phyloP scores from a whole-genome alignment of 2,113 vertebrate genomes.

The Aptenodytes forsteri region DNA sequence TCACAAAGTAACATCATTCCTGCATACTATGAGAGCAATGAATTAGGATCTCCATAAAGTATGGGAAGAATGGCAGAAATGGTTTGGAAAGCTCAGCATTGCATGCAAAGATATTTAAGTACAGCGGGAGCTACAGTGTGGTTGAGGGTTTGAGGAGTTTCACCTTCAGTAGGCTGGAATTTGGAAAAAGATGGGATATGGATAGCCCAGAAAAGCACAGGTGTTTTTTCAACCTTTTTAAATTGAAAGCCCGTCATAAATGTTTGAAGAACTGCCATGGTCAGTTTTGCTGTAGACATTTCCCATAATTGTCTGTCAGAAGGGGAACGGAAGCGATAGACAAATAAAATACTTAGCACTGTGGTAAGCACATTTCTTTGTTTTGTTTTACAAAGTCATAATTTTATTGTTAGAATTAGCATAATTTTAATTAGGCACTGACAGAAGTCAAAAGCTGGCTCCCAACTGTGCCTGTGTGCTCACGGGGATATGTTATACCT shows the following conservation, averaged over 20 bases:
- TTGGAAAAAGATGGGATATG: not conserved
- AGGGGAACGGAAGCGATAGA: not conserved
- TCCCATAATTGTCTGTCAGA: not conserved
- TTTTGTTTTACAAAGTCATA: not conserved
- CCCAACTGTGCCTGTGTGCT: not conserved
- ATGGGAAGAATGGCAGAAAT: not conserved
- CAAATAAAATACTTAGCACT: not conserved
- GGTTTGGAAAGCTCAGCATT: not conserved
- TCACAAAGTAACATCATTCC: not conserved
- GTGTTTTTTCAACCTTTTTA: not conserved
- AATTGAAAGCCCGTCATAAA: not conserved
- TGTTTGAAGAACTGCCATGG: not conserved
- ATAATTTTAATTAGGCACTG: slow-evolving; percentile 32
- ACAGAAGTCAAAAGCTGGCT: slow-evolving; percentile 3
- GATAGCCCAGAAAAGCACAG: not conserved
- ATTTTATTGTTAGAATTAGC: slow-evolving; percentile 11
- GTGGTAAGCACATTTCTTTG: not conserved
- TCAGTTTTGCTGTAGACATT: not conserved
- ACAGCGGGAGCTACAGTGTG: not conserved
- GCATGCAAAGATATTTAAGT: not conserved
- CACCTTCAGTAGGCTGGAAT: not conserved
- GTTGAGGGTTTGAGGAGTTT: not conserved
- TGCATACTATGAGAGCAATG: not conserved
- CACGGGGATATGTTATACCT: not conserved
- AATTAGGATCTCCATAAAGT: not conserved